phyloP scores from a whole-genome alignment of 2,888 invertebrate species.

The Reticulitermes lucifugus region DNA sequence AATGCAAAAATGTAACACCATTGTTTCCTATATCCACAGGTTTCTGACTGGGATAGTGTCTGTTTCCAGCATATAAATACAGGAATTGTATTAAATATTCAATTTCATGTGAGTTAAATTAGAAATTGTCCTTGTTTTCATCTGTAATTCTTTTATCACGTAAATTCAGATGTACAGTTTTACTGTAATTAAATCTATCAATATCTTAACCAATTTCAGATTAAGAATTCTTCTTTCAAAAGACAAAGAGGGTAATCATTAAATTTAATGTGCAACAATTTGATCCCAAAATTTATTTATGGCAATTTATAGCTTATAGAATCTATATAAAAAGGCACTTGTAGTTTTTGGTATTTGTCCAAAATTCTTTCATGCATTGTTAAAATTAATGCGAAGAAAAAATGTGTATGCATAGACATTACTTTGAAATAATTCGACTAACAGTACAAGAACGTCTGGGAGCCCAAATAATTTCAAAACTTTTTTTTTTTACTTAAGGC shows the following conservation, averaged over 20 bases:
- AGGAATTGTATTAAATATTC: neutral
- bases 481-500: too few species aligned
- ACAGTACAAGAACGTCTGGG: neutral
- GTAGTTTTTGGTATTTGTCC: neutral
- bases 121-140: neutral
- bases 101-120: neutral
- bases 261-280: slow-evolving; percentile 2
- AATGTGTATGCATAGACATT: too few species aligned
- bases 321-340: slow-evolving; percentile 27
- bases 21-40: neutral
- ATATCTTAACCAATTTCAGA: slow-evolving; percentile 13
- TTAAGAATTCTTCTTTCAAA: slow-evolving; percentile 16
- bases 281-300: slow-evolving; percentile 22
- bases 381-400: too few species aligned
- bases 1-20: neutral
- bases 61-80: neutral
- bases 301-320: slow-evolving; percentile 20
- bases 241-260: slow-evolving; percentile 39
- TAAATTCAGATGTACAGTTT: neutral
- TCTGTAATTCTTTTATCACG: neutral
- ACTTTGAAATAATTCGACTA: too few species aligned
- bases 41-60: neutral
- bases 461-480: too few species aligned
- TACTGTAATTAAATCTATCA: slow-evolving; percentile 25
- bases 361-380: neutral